Evolutionary conservation across 2,888 invertebrate species (phyloP).

Genomic region (Eupithecia insigniata): DNA sequence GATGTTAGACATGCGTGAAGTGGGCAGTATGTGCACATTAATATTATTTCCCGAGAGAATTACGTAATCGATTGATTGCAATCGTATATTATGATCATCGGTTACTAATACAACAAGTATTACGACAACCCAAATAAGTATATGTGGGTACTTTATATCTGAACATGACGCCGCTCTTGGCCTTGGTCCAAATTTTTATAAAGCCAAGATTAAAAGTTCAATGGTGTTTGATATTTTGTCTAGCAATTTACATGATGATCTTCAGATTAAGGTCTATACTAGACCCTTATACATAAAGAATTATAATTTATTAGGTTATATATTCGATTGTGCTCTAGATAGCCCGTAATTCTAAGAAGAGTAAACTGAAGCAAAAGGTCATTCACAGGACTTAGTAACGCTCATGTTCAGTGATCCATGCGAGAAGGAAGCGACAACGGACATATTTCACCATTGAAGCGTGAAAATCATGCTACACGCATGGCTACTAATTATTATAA

Average conservation of each 20-base stretch:
- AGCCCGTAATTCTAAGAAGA: constrained; percentile 11
- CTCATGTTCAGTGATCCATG: constrained; percentile 63
- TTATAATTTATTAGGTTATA: not conserved
- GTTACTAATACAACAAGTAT: constrained; percentile 28
- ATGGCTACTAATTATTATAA: constrained; percentile 3
- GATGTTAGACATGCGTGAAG: constrained; percentile 70
- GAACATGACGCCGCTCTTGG: constrained; percentile 26
- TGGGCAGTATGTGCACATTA: constrained; percentile 54
- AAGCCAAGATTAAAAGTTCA: constrained; percentile 27
- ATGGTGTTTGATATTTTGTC: not conserved
- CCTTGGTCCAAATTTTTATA: constrained; percentile 34
- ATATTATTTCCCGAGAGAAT: constrained; percentile 61
- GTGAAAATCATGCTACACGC: constrained; percentile 29
- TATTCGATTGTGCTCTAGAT: not conserved
- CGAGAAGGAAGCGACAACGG: constrained; percentile 58
- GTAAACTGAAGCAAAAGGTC: constrained; percentile 56
- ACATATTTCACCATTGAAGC: constrained; percentile 58
- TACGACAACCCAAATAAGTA: constrained; percentile 30
- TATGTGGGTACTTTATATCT: constrained; percentile 4
- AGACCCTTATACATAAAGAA: not conserved
- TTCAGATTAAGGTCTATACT: not conserved
- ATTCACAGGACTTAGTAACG: constrained; percentile 51
- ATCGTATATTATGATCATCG: constrained; percentile 29
- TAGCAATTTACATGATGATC: not conserved
- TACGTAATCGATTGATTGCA: constrained; percentile 53